phyloP scores from a whole-genome alignment of 2,113 vertebrate genomes.

The Sigmodon hispidus region DNA sequence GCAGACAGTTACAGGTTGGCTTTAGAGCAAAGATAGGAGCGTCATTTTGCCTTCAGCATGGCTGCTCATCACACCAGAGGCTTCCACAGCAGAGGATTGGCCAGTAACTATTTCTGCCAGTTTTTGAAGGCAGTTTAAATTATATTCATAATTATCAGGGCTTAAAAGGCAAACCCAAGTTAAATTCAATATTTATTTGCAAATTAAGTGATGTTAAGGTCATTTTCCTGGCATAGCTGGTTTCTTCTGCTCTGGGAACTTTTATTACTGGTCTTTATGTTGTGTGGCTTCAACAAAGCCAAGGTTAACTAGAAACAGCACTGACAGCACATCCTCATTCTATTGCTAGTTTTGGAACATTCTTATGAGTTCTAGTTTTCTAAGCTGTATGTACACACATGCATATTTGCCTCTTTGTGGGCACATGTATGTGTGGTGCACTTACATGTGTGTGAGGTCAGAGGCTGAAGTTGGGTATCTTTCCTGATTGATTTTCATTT shows the following conservation, averaged over 20 bases:
- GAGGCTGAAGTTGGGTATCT: background rate
- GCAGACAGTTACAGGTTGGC: background rate
- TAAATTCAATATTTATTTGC: background rate
- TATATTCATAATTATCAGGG: background rate
- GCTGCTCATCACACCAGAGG: background rate
- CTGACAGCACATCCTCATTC: background rate
- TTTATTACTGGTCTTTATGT: background rate
- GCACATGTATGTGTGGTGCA: background rate
- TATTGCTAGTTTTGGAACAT: background rate
- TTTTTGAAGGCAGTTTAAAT: background rate
- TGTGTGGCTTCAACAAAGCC: background rate
- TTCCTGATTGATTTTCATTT: background rate
- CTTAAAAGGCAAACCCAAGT: background rate
- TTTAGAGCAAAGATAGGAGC: background rate
- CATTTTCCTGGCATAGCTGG: background rate
- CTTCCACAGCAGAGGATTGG: background rate
- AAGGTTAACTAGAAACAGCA: background rate
- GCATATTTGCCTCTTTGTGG: background rate
- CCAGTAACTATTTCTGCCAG: background rate
- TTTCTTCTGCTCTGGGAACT: background rate
- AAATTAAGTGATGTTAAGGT: background rate
- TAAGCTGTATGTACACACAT: background rate
- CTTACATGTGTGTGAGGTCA: background rate
- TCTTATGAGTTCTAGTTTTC: slow-evolving; percentile 1
- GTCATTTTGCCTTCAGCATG: background rate